phyloP scores from a whole-genome alignment of 2,888 invertebrate species.

The Phaedon cochleariae region DNA sequence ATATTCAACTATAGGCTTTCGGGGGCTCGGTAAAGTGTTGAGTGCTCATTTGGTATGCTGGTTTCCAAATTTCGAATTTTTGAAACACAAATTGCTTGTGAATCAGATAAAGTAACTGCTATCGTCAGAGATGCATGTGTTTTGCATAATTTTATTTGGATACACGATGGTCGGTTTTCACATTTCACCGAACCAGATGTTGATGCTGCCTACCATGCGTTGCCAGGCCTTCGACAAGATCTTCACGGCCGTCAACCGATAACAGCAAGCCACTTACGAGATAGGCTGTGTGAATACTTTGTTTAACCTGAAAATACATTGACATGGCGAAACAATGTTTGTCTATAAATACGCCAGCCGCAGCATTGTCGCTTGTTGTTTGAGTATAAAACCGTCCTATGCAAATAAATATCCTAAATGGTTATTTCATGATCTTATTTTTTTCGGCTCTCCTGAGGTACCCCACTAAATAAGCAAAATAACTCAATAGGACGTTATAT shows the following conservation, averaged over 20 bases:
- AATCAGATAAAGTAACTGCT: conserved; percentile 19
- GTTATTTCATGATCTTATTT: conserved; percentile 2
- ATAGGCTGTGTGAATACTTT: conserved; percentile 30
- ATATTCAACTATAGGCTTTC: conserved; percentile 37
- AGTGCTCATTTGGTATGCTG: conserved; percentile 33
- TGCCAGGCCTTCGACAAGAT: conserved; percentile 22
- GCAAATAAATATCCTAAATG: too few relatives aligned
- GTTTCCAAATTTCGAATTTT: conserved; percentile 32
- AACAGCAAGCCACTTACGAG: conserved; percentile 26
- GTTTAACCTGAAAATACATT: conserved; percentile 26
- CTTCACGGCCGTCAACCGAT: conserved; percentile 24
- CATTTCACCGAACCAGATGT: conserved; percentile 26
- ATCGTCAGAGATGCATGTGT: conserved; percentile 28
- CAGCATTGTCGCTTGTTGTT: background rate
- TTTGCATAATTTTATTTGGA: conserved; percentile 30
- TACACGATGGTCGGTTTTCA: conserved; percentile 30
- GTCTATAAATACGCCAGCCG: conserved; percentile 24
- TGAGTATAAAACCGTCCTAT: too few relatives aligned
- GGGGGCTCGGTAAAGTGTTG: conserved; percentile 31
- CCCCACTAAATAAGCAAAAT: conserved; percentile 1
- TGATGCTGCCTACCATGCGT: conserved; percentile 25
- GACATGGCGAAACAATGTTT: conserved; percentile 30
- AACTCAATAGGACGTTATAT: background rate
- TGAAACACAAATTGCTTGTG: conserved; percentile 28
- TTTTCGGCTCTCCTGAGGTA: background rate